Conservation (phyloP, 2,113 vertebrate species). For the Ictalurus furcatus region DNA sequence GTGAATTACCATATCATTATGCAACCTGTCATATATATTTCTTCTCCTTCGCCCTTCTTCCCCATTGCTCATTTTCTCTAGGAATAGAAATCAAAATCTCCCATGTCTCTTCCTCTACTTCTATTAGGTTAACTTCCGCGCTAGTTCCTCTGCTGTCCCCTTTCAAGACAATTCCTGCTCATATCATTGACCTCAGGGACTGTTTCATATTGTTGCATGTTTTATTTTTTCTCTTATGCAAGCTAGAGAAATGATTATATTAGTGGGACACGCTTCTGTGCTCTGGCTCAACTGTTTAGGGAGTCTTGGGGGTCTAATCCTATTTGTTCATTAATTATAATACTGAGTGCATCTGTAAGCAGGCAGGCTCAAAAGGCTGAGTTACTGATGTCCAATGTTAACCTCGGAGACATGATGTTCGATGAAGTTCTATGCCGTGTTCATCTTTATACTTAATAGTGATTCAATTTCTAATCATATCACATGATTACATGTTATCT, state of each 20-base stretch:
- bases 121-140: not conserved
- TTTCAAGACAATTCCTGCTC: constrained; percentile 4
- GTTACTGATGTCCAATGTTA: not conserved
- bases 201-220: not conserved
- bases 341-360: not conserved
- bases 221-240: not conserved
- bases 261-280: not conserved
- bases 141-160: constrained; percentile 16
- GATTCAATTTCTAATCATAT: not conserved
- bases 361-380: not conserved
- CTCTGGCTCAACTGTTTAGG: constrained; percentile 33
- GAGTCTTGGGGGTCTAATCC: constrained; percentile 27
- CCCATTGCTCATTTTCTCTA: not conserved
- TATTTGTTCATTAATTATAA: constrained; percentile 33
- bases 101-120: not conserved
- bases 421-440: too few relatives aligned
- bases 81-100: not conserved
- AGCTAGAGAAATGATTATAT: constrained; percentile 20
- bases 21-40: constrained; percentile 14
- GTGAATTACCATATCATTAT: constrained; percentile 27
- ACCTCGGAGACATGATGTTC: not conserved
- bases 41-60: not conserved
- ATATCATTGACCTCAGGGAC: not conserved
- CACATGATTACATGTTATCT: not conserved
- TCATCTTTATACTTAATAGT: not conserved